Conservation (phyloP, 2,113 vertebrate genomes). For the Mohoua ochrocephala region DNA sequence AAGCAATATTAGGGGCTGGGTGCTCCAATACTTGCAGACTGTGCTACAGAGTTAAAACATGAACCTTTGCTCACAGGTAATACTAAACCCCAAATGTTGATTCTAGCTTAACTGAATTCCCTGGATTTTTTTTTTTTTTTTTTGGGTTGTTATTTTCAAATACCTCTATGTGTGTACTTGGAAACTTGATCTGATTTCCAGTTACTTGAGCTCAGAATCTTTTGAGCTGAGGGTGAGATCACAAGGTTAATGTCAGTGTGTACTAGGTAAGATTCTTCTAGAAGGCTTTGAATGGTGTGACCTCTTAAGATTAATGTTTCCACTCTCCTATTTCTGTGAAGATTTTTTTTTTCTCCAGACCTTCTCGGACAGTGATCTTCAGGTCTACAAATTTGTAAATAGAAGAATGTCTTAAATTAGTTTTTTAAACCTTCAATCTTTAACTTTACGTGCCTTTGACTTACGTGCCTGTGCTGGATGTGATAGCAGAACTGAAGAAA, state of each 20-base stretch:
- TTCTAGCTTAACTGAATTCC: background rate
- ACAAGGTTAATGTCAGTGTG: background rate
- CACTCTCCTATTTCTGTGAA: background rate
- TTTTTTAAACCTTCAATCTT: background rate
- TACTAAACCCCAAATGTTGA: background rate
- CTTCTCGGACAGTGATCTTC: background rate
- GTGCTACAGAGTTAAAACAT: background rate
- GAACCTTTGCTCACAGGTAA: background rate
- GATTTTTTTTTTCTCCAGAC: background rate
- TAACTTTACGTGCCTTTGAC: background rate
- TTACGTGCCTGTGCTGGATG: background rate
- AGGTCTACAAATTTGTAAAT: background rate
- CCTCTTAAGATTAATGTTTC: background rate
- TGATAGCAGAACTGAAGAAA: background rate
- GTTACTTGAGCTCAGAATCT: background rate
- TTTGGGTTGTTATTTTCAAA: background rate
- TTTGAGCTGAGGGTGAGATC: background rate
- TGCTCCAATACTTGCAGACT: background rate
- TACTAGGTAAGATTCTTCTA: background rate
- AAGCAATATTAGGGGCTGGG: background rate
- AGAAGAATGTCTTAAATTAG: background rate
- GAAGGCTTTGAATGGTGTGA: background rate
- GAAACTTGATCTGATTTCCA: background rate
- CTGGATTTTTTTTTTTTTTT: background rate
- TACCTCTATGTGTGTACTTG: accelerated